phyloP scores from a whole-genome alignment of 2,888 invertebrate species.

The Cheilosia vulpina region DNA sequence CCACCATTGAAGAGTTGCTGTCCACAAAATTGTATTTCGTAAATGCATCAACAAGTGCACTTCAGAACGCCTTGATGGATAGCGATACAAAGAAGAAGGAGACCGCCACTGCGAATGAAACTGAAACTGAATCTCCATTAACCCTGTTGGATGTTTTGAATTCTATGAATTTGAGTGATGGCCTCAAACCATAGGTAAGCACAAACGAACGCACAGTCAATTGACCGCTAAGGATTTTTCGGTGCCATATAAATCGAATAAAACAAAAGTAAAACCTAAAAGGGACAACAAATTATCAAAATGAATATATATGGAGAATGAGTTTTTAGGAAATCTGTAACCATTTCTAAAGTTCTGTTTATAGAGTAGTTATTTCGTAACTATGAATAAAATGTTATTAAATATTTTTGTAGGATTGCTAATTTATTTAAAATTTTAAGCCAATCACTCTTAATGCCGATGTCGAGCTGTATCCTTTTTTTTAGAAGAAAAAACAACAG shows the following conservation, averaged over 20 bases:
- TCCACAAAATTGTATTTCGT: slow-evolving; percentile 15
- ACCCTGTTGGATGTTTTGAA: no score
- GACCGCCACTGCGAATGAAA: not conserved
- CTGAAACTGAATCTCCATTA: no score
- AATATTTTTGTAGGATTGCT: no score
- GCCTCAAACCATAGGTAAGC: no score
- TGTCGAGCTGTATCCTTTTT: no score
- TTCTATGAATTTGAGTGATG: no score
- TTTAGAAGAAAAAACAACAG: no score
- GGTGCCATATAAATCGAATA: not conserved
- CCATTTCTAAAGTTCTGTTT: no score
- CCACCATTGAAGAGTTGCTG: slow-evolving; percentile 2
- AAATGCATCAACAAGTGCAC: slow-evolving; percentile 16
- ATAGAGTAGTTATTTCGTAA: not conserved
- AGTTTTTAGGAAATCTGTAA: no score
- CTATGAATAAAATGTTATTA: not conserved
- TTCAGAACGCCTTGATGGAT: slow-evolving; percentile 7
- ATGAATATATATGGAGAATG: not conserved
- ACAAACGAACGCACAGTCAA: no score
- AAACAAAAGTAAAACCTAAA: not conserved
- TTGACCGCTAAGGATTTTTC: not conserved
- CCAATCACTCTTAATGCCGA: no score
- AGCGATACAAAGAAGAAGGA: slow-evolving; percentile 16
- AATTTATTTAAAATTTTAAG: no score
- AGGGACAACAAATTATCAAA: not conserved